Evolutionary conservation across 2,113 vertebrate genomes (phyloP).

Genomic region (Pomatorhinus ruficollis): DNA sequence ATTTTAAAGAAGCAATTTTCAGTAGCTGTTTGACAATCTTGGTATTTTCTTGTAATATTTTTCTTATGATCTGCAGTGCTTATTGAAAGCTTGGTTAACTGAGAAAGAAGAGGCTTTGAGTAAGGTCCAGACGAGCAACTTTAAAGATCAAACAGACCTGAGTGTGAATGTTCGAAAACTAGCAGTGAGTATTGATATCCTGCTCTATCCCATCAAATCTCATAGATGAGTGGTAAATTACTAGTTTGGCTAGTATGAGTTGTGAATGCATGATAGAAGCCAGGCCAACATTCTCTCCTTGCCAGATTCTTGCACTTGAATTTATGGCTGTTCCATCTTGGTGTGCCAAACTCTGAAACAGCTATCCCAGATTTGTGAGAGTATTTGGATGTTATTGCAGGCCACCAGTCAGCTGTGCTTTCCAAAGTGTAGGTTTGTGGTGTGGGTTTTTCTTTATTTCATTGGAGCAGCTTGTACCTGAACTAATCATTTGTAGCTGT

Average conservation of each 20-base stretch:
- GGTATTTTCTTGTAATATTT: not conserved
- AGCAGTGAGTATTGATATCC: conserved; percentile 82
- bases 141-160: conserved; percentile 88
- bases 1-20: not conserved
- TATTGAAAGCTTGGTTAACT: conserved; percentile 88
- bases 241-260: not conserved
- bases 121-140: conserved; percentile 87
- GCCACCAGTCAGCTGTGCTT: not conserved
- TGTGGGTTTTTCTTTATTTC: not conserved
- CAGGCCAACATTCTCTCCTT: not conserved
- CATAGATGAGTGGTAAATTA: not conserved
- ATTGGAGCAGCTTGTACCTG: not conserved
- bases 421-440: not conserved
- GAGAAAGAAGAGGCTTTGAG: conserved; percentile 90
- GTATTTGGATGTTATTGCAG: not conserved
- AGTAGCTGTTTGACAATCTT: not conserved
- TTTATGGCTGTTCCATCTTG: not conserved
- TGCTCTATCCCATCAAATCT: not conserved
- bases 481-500: not conserved
- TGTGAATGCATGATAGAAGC: not conserved
- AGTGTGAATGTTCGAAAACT: conserved; percentile 87
- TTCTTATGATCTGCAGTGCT: conserved; percentile 73
- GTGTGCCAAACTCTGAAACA: not conserved
- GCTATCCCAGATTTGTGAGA: not conserved
- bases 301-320: not conserved